phyloP scores from a whole-genome alignment of 1,140 invertebrate genomes.

The Palaemon carinicauda region DNA sequence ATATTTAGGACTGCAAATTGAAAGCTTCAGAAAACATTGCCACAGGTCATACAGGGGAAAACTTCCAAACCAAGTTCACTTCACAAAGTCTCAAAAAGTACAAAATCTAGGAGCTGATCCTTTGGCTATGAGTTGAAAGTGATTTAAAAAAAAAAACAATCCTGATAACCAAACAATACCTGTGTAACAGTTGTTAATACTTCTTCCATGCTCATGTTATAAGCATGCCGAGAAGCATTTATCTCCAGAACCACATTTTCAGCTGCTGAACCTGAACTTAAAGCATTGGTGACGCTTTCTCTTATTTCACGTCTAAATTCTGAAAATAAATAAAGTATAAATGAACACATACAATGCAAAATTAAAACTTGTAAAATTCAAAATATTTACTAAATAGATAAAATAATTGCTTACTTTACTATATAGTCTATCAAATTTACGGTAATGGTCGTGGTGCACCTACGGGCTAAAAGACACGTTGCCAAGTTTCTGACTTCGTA shows the following conservation, averaged over 20 bases:
- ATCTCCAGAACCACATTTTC: slow-evolving; percentile 44
- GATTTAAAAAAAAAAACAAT: background rate
- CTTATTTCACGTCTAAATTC: slow-evolving; percentile 24
- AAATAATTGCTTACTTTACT: too few species aligned
- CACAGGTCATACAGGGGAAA: too few species aligned
- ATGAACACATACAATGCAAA: background rate
- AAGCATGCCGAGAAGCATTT: slow-evolving; percentile 42
- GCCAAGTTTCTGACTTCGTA: too few species aligned
- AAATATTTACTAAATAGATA: too few species aligned
- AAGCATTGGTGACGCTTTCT: slow-evolving; percentile 24
- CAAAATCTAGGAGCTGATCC: too few species aligned
- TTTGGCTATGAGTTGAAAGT: background rate
- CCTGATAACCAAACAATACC: background rate
- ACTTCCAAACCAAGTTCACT: too few species aligned
- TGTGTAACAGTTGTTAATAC: slow-evolving; percentile 17
- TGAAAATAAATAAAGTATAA: background rate
- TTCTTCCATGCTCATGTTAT: slow-evolving; percentile 47
- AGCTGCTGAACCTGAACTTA: slow-evolving; percentile 11
- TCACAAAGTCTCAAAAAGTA: too few species aligned
- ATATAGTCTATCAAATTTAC: too few species aligned
- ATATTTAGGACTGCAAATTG: too few species aligned
- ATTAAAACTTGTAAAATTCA: background rate
- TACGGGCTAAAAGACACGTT: too few species aligned
- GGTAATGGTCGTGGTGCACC: too few species aligned
- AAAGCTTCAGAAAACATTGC: too few species aligned